Base-by-base conservation (phyloP, 2,797 vertebrate genomes). In the Phaenicophaeus curvirostris region DNA sequence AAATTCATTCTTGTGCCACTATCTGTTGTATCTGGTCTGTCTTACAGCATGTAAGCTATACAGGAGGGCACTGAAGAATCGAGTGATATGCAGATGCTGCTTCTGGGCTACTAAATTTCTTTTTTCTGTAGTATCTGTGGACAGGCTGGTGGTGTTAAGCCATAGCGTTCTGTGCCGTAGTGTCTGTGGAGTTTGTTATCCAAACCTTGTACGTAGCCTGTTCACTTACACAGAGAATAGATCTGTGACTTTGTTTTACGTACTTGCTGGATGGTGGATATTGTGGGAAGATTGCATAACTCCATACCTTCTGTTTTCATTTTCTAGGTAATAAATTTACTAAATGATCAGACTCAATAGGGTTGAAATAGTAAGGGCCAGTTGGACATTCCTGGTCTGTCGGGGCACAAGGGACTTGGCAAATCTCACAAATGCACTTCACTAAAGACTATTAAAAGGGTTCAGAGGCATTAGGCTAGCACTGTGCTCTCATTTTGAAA, bases 1-100 rank as follows among this genome's bases (percentile, higher is more conserved):
- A 75, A 57, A 44, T 82, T 69, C 55, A 63, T 90, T 96, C 91
- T 77, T 91, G 93, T 69, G 51, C 94, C 95, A 74, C 90, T 94
- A 2, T 94, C 73, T 96, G 72, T 97, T 94, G 8, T 90, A 61
- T 96, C 94, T 97, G 54, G 74, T 82, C 94, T 97, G 94, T 94
- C 76, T 89, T 81, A n/a, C 67, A 62, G 85, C 78, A 5, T 89
- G 10, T 81, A 42, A 95, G 88, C 63, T 87, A 23, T 75, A 3
- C 75, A 90, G 67, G 87, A 81, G 83, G 88, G 87, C 76, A 69
- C 83, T 88, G 94, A 89, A 78, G 67, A 74, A 88, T 71, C 17
- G 25, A 87, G 90, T 28, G 80, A 75, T 76, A 46, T 31, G 84
- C 71, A 93, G 68, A 74, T 66, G 75, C 53, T 94, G 93, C 53